These are phyloP conservation scores for Theristicus caerulescens DNA, from an alignment of 2,113 vertebrate species.

Conservation along the genomic window DNA sequence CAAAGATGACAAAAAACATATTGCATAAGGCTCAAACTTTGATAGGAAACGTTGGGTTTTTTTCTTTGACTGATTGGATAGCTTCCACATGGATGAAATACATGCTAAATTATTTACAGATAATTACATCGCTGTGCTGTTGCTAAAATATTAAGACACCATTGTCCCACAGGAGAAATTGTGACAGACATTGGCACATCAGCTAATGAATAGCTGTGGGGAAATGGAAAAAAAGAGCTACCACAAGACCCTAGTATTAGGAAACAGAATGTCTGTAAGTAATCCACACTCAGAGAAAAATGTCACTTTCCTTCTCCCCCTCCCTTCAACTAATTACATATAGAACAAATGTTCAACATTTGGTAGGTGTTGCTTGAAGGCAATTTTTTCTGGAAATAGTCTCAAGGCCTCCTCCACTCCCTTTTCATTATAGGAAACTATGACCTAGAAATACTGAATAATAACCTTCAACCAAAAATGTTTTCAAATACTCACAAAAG, in stretches of 20 bases:
- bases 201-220: constrained; percentile 67
- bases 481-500: background rate
- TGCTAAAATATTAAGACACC: constrained; percentile 79
- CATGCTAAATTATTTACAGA: constrained; percentile 79
- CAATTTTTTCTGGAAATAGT: constrained; percentile 6
- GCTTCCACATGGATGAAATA: constrained; percentile 74
- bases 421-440: background rate
- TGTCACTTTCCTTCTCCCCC: background rate
- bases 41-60: constrained; percentile 27
- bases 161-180: constrained; percentile 72
- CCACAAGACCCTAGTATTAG: constrained; percentile 8
- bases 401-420: background rate
- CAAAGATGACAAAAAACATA: constrained; percentile 59
- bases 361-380: constrained; percentile 20
- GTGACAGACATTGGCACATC: constrained; percentile 60
- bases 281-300: constrained; percentile 27
- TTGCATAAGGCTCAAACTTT: constrained; percentile 43
- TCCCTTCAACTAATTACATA: constrained; percentile 19
- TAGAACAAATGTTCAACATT: constrained; percentile 42
- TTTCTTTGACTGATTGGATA: constrained; percentile 70
- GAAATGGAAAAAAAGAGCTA: constrained; percentile 39
- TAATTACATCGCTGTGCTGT: constrained; percentile 73
- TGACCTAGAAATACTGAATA: constrained; percentile 11
- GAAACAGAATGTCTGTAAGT: constrained; percentile 31
- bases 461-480: constrained; percentile 13